Conservation (phyloP, 2,113 vertebrate genomes). For the Rhombomys opimus region DNA sequence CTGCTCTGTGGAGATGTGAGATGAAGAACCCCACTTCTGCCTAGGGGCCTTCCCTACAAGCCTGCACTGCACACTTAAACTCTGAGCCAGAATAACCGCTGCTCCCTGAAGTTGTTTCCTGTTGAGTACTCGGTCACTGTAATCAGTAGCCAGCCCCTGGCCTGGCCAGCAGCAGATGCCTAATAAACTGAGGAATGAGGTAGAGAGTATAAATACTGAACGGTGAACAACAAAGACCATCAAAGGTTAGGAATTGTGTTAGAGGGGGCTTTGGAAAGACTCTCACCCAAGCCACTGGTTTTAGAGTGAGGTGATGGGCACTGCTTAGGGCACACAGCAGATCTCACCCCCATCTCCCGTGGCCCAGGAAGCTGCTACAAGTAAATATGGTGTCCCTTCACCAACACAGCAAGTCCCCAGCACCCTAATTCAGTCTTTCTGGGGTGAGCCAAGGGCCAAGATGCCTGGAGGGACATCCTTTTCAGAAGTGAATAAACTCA, state of each 20-base stretch:
- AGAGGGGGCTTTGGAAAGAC: background rate
- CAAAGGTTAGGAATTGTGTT: background rate
- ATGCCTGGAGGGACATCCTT: background rate
- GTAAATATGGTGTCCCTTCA: background rate
- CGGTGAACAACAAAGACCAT: background rate
- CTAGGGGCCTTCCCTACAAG: background rate
- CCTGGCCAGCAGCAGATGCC: too few species aligned
- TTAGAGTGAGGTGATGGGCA: background rate
- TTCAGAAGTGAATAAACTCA: background rate
- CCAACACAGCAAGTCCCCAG: background rate
- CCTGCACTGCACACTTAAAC: too few species aligned
- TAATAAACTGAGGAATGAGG: too few species aligned
- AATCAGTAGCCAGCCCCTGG: background rate
- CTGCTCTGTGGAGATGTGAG: background rate
- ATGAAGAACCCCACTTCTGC: background rate
- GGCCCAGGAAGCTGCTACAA: background rate
- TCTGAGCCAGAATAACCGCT: background rate
- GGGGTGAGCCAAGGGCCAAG: rapidly evolving
- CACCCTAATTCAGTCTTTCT: rapidly evolving
- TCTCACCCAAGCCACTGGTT: background rate
- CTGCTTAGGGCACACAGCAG: background rate
- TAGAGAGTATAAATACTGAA: background rate
- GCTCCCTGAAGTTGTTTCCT: background rate
- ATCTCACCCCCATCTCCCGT: background rate
- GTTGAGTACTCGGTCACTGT: background rate